Percentiles rank a stretch among this genome's conserved stretches.
Conservation (phyloP, 53 echinoderm and acorn worm species). For the Temnopleurus reevesii region DNA sequence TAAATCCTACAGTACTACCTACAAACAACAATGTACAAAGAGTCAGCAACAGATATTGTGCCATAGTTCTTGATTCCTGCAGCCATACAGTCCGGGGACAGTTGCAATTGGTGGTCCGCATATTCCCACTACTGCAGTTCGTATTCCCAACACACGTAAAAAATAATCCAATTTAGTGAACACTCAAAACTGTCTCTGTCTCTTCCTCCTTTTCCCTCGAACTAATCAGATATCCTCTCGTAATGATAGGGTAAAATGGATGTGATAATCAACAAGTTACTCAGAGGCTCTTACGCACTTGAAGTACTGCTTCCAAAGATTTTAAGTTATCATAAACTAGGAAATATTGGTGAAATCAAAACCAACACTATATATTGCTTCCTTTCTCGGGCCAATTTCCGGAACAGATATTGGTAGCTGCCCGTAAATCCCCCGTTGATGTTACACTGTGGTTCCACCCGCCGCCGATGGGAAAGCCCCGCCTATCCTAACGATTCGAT, state of each 20-base stretch:
- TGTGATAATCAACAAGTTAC: constrained; percentile 47
- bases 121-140: background rate
- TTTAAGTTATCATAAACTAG: background rate
- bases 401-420: background rate
- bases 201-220: background rate
- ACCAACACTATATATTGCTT: background rate
- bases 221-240: constrained; percentile 40
- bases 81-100: background rate
- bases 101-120: background rate
- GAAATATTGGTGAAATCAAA: background rate
- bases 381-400: background rate
- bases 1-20: constrained; percentile 58
- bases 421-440: background rate
- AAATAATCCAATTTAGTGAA: background rate
- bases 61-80: background rate
- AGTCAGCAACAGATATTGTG: background rate
- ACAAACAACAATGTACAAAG: background rate
- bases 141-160: constrained; percentile 3
- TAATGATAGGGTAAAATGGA: background rate
- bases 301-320: background rate
- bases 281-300: background rate
- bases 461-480: background rate
- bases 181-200: background rate
- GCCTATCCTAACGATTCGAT: background rate
- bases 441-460: constrained; percentile 10